These are phyloP conservation scores for Syngnathoides biaculeatus DNA, from an alignment of 2,113 vertebrate species.

Conservation along the genomic window DNA sequence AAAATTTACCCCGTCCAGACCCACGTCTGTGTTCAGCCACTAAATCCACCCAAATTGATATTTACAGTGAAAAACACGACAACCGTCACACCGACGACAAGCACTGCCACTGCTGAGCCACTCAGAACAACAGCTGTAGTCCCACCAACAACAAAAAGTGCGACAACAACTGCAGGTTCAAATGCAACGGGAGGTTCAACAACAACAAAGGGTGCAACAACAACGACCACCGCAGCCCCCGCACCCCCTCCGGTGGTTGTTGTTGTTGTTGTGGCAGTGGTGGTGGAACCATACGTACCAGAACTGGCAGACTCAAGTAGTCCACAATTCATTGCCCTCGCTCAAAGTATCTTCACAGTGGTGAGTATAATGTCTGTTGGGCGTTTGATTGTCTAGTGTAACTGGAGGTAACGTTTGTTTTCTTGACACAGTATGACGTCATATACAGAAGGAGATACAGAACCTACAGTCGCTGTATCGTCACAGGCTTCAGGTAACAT, in stretches of 20 bases:
- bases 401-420: background rate
- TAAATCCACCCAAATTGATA: background rate
- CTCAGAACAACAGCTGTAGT: background rate
- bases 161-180: background rate
- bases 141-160: too few species aligned
- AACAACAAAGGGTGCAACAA: background rate
- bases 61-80: background rate
- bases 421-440: slow-evolving; percentile 1
- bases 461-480: background rate
- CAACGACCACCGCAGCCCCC: background rate
- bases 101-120: background rate
- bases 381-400: background rate
- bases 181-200: background rate
- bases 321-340: background rate
- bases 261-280: background rate
- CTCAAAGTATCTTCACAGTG: fast-evolving
- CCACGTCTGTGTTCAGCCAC: background rate
- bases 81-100: background rate
- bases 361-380: slow-evolving; percentile 11
- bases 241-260: background rate
- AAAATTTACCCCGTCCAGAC: background rate
- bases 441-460: fast-evolving
- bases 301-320: background rate
- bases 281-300: background rate
- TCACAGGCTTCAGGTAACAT: slow-evolving; percentile 4